Conservation (phyloP, 2,888 invertebrate species). For the Drosophila percnosoma region DNA sequence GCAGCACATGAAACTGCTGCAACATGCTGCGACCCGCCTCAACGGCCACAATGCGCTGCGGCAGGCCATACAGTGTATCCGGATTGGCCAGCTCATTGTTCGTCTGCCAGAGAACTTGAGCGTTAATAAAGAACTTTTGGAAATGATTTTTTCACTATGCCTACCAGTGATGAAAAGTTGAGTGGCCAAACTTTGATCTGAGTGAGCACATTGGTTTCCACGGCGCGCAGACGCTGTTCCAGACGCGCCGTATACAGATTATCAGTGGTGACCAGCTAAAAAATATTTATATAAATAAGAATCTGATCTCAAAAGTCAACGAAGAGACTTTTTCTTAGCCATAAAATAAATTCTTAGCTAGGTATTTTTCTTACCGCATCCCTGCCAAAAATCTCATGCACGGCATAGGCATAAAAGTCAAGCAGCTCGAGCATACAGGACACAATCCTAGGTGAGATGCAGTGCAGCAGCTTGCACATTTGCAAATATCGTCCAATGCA, state of each 20-base stretch:
- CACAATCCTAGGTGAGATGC: slow-evolving; percentile 96
- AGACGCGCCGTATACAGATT: slow-evolving; percentile 87
- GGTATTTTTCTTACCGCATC: slow-evolving; percentile 86
- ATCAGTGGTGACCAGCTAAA: slow-evolving; percentile 86
- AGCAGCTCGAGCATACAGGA: slow-evolving; percentile 95
- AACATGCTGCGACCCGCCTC: slow-evolving; percentile 97
- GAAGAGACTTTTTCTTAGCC: not conserved
- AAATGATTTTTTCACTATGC: not conserved
- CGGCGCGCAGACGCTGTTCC: slow-evolving; percentile 90
- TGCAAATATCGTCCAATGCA: slow-evolving; percentile 96
- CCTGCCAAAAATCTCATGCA: slow-evolving; percentile 93
- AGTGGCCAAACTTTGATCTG: slow-evolving; percentile 84
- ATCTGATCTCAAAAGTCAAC: not conserved
- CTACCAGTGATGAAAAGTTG: slow-evolving; percentile 84
- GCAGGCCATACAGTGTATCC: slow-evolving; percentile 92
- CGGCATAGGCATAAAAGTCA: slow-evolving; percentile 96
- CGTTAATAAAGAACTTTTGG: not conserved
- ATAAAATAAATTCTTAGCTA: not conserved
- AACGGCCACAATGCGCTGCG: slow-evolving; percentile 95
- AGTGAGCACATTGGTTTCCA: slow-evolving; percentile 89
- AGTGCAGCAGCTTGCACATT: slow-evolving; percentile 94
- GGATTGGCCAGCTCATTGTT: slow-evolving; percentile 89
- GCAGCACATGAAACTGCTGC: slow-evolving; percentile 93
- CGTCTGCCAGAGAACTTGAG: slow-evolving; percentile 74
- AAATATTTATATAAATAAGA: not conserved